These are phyloP conservation scores for Delphinus delphis DNA, from an alignment of 2,113 vertebrate genomes.

Conservation along the genomic window DNA sequence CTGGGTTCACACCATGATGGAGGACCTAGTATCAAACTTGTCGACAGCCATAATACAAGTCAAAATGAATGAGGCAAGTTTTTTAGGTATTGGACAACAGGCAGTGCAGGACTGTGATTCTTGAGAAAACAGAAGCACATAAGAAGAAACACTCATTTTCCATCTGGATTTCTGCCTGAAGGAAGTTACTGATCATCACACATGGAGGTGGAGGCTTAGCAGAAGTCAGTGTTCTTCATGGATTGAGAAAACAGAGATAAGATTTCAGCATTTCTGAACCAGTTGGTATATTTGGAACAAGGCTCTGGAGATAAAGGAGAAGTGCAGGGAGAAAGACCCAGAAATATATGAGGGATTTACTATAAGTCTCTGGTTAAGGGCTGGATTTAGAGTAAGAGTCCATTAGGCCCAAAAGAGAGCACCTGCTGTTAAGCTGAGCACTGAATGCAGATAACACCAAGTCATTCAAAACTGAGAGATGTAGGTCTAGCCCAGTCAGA, in stretches of 20 bases:
- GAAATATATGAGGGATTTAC: not conserved
- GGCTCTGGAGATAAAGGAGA: not conserved
- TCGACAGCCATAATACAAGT: not conserved
- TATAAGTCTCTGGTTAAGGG: not conserved
- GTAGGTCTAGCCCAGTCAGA: not conserved
- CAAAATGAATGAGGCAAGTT: not conserved
- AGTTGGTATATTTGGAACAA: not conserved
- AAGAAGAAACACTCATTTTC: not conserved
- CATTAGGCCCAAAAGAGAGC: not conserved
- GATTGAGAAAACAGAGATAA: not conserved
- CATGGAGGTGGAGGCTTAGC: not conserved
- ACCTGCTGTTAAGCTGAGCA: not conserved
- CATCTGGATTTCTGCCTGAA: not conserved
- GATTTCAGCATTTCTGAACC: not conserved
- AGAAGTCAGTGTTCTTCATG: not conserved
- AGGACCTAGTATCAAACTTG: not conserved
- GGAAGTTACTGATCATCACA: not conserved
- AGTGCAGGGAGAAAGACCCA: not conserved
- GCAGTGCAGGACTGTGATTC: not conserved
- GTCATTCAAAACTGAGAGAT: not conserved
- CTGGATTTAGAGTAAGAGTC: not conserved
- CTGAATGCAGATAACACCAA: not conserved
- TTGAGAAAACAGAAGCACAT: not conserved
- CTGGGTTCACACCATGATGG: not conserved
- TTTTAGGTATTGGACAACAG: not conserved